Evolutionary conservation across 2,797 vertebrate genomes (phyloP).

Genomic region (Petrocephalus schoutedeni): DNA sequence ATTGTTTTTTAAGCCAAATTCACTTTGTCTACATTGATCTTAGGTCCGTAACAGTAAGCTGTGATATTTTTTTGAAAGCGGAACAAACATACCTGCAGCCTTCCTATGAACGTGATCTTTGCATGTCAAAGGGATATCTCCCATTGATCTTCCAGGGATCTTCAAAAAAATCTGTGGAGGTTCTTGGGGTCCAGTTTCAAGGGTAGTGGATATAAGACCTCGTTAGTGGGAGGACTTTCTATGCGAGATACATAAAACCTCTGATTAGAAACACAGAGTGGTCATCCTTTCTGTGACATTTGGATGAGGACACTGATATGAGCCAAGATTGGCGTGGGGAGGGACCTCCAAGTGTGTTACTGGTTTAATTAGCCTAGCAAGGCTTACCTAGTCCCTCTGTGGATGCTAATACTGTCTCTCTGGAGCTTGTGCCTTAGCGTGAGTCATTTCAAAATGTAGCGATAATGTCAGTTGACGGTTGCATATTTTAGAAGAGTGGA

Average conservation of each 20-base stretch:
- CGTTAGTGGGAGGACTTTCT: background rate
- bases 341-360: background rate
- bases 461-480: background rate
- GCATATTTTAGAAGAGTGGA: slow-evolving; percentile 1
- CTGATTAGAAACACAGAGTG: background rate
- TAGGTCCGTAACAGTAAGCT: background rate
- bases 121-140: background rate
- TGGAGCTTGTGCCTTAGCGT: slow-evolving; percentile 53
- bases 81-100: background rate
- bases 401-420: slow-evolving; percentile 30
- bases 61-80: background rate
- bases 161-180: background rate
- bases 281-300: background rate
- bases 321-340: background rate
- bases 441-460: slow-evolving; percentile 26
- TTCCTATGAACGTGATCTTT: background rate
- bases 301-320: background rate
- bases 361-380: background rate
- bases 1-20: background rate
- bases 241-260: background rate
- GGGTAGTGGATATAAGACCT: background rate
- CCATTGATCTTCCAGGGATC: background rate
- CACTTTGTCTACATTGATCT: background rate
- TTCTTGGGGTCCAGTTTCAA: background rate
- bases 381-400: background rate